Evolutionary conservation across 2,888 invertebrate genomes (phyloP).

Genomic region (Macrosiphum euphorbiae): DNA sequence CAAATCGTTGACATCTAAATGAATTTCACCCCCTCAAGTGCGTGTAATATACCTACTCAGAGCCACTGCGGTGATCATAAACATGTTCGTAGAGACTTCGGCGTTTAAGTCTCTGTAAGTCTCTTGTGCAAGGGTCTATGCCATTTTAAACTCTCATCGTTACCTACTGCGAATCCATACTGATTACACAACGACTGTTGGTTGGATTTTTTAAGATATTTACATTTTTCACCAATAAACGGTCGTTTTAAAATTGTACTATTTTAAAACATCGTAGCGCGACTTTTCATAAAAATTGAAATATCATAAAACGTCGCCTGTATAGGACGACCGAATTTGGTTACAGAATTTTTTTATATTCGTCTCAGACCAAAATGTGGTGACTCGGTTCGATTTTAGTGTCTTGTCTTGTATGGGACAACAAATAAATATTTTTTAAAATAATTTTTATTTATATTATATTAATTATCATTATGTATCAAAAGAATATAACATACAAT

Average conservation of each 20-base stretch:
- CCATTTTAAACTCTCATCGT: too few relatives aligned
- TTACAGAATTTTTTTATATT: background rate
- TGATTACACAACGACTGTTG: background rate
- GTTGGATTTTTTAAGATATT: background rate
- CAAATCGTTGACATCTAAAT: too few relatives aligned
- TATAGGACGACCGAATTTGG: too few relatives aligned
- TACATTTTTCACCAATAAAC: background rate
- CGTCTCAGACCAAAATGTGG: background rate
- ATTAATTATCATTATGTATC: conserved; percentile 29
- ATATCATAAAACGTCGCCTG: background rate
- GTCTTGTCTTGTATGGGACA: background rate
- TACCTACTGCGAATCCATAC: background rate
- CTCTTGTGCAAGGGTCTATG: background rate
- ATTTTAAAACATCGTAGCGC: background rate
- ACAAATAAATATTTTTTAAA: background rate
- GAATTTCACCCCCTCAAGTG: too few relatives aligned
- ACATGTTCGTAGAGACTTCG: too few relatives aligned
- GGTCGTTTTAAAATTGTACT: background rate
- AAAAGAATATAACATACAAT: conserved; percentile 39
- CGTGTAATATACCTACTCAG: too few relatives aligned
- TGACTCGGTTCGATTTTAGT: background rate
- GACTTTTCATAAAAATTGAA: background rate
- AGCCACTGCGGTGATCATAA: too few relatives aligned
- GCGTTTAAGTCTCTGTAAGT: background rate
- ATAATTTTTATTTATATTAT: background rate